These are phyloP conservation scores for Heliconius nattereri DNA, from an alignment of 1,140 invertebrate genomes.

Conservation along the genomic window DNA sequence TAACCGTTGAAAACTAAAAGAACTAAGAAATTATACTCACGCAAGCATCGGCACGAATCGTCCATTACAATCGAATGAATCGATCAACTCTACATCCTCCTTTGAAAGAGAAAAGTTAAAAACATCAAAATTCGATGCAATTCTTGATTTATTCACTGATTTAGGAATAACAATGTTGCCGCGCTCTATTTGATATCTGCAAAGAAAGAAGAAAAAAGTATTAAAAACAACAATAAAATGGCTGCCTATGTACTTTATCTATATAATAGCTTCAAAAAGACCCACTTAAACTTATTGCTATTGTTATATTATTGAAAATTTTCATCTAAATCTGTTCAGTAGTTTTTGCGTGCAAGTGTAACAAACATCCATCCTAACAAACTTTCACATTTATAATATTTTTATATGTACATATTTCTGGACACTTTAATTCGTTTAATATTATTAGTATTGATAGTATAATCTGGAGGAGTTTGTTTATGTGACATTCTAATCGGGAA, in stretches of 20 bases:
- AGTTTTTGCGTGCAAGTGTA: too few relatives aligned
- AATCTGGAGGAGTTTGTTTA: too few relatives aligned
- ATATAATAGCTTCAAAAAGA: too few relatives aligned
- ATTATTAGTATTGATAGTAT: too few relatives aligned
- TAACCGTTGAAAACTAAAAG: background rate
- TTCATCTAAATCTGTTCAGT: too few relatives aligned
- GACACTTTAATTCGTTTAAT: too few relatives aligned
- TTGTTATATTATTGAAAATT: too few relatives aligned
- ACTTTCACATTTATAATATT: too few relatives aligned
- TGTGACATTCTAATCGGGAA: too few relatives aligned
- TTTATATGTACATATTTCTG: too few relatives aligned
- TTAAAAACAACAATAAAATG: background rate
- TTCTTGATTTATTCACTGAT: constrained; percentile 84
- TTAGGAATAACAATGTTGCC: constrained; percentile 80
- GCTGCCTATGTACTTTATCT: too few relatives aligned
- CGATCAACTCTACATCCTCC: constrained; percentile 80
- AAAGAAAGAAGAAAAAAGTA: background rate
- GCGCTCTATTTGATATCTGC: constrained; percentile 78
- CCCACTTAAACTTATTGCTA: background rate
- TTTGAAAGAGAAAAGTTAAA: constrained; percentile 86
- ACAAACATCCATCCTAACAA: too few relatives aligned
- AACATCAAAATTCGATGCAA: constrained; percentile 86
- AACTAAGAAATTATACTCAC: constrained; percentile 49
- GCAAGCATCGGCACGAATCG: constrained; percentile 65
- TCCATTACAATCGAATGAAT: constrained; percentile 73